These are phyloP conservation scores for Gastrophryne carolinensis DNA, from an alignment of 2,797 vertebrate species.

Conservation along the genomic window DNA sequence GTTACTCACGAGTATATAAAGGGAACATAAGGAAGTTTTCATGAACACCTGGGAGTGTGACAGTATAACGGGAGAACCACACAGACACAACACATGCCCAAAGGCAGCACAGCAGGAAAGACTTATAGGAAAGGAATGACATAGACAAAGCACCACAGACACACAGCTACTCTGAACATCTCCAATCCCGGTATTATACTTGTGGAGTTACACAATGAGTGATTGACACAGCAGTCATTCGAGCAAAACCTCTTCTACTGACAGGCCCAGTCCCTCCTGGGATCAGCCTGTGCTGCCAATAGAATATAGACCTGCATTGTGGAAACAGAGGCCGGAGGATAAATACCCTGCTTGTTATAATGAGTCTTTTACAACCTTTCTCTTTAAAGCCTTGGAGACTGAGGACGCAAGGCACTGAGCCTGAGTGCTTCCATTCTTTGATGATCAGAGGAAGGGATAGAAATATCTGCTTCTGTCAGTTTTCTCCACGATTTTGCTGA, in stretches of 20 bases:
- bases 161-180: no score
- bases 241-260: neutral
- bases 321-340: neutral
- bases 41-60: no score
- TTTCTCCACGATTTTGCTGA: conserved; percentile 8
- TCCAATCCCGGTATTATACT: no score
- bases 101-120: no score
- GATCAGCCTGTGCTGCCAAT: neutral
- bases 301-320: neutral
- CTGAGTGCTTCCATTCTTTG: conserved; percentile 18
- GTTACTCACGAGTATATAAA: no score
- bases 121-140: no score
- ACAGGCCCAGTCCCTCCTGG: neutral
- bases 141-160: no score
- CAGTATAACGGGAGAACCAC: no score
- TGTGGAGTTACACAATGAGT: neutral
- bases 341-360: conserved; percentile 11
- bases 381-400: neutral
- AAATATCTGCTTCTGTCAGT: conserved; percentile 28
- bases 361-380: conserved; percentile 14
- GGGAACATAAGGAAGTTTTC: no score
- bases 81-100: no score
- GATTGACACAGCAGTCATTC: neutral
- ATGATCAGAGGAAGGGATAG: conserved; percentile 34
- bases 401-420: conserved; percentile 7